Evolutionary conservation across 1,140 invertebrate species (phyloP), one percentile per base, ranked within the genome.

Genomic region (Diploscapter pachys): DNA sequence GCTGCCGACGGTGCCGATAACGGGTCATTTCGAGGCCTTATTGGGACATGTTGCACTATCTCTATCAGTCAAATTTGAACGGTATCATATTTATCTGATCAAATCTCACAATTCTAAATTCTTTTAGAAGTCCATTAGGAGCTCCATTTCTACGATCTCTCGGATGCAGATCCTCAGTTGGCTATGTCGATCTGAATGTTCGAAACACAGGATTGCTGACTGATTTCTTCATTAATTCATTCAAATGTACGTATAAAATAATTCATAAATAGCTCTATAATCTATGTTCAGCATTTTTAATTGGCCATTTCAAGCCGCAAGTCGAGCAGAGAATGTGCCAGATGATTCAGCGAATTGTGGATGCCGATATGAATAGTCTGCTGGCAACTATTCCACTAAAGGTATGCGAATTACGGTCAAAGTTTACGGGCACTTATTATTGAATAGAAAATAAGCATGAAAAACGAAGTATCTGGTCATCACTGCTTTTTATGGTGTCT

Each of bases 141-240:
- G 80, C 82, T 59, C 83, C 83, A 4, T 83, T 81, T 78, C 84
- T 85, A 5, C 70, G 80, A 78, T 81, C 77, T 51, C 75, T 74
- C 59, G 84, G 72, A 62, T 85, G 83, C 70, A 68, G 77, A 63
- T 70, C 83, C 50, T 75, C 81, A 57, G 78, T 85, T 71, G 83
- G 83, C 9, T 85, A 85, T 72, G 84, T 85, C n/a, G 83, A 85
- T 77, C 65, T 85, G 61, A 85, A 82, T 76, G 83, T 85, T 3
- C 63, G 83, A 48, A 85, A 85, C 74, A 85, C 83, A n/a, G 83
- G 83, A 11, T 82, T 85, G 61, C 63, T 85, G 11, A 85, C 83
- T 31, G 83, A 85, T 78, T 85, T 85, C 70, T 85, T 85, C 65
- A 85, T 85, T 11, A 85, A 83, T 63, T 79, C 82, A 31, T 84